Conservation (phyloP, 2,113 vertebrate genomes). For the Gila orcuttii region DNA sequence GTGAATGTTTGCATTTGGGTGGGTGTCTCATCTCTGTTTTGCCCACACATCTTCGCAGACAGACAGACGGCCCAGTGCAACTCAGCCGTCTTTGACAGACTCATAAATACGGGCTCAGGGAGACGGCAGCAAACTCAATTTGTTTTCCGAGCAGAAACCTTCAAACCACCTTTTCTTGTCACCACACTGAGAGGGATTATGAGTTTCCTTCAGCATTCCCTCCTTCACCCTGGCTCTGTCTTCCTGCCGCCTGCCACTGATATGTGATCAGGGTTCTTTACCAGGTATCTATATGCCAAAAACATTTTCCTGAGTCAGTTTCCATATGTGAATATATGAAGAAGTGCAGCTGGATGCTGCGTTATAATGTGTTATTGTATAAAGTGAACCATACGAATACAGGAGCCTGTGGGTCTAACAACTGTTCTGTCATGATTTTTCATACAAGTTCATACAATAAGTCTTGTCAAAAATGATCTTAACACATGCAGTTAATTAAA, state of each 20-base stretch:
- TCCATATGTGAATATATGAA: background rate
- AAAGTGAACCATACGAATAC: background rate
- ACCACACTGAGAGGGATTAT: slow-evolving; percentile 47
- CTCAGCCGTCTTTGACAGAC: slow-evolving; percentile 50
- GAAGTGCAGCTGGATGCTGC: background rate
- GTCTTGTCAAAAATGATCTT: no score
- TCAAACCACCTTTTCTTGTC: slow-evolving; percentile 57
- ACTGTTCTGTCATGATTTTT: background rate
- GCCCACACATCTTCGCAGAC: slow-evolving; percentile 47
- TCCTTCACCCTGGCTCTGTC: background rate
- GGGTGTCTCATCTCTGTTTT: slow-evolving; percentile 45
- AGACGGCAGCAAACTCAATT: slow-evolving; percentile 58
- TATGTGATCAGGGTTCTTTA: slow-evolving; percentile 17
- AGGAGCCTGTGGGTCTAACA: background rate
- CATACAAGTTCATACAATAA: no score
- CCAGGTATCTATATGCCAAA: background rate
- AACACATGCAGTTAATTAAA: no score
- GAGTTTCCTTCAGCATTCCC: slow-evolving; percentile 34
- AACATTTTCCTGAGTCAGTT: slow-evolving; percentile 11
- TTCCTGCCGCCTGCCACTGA: slow-evolving; percentile 18
- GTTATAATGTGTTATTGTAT: background rate
- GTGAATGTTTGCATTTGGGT: slow-evolving; percentile 1
- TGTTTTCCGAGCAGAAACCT: slow-evolving; percentile 55
- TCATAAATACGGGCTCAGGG: slow-evolving; percentile 57
- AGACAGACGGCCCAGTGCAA: slow-evolving; percentile 44